Evolutionary conservation across 2,888 invertebrate species (phyloP).

Genomic region (Galerucella pusilla): DNA sequence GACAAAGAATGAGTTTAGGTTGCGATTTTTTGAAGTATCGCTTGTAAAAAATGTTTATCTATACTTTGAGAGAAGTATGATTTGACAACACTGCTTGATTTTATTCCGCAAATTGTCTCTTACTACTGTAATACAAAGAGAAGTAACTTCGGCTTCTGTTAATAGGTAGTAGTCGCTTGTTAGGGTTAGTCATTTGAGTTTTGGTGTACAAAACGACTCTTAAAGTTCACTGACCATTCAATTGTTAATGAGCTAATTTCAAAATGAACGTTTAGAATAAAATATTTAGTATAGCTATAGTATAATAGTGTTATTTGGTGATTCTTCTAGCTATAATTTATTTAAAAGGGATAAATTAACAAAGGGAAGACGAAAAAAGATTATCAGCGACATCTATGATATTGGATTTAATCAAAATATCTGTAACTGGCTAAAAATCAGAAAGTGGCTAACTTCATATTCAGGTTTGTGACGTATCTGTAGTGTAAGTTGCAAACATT

Average conservation of each 20-base stretch:
- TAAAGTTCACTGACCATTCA: background rate
- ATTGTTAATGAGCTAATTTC: background rate
- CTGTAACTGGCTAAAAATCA: too few relatives aligned
- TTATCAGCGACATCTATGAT: too few relatives aligned
- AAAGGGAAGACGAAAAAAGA: too few relatives aligned
- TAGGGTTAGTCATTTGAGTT: constrained; percentile 21
- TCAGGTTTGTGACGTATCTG: too few relatives aligned
- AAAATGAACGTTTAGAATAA: background rate
- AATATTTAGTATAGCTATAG: background rate
- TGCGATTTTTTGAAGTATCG: background rate
- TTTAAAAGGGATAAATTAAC: too few relatives aligned
- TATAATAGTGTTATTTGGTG: too few relatives aligned
- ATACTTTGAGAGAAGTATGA: background rate
- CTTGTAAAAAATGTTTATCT: too few relatives aligned
- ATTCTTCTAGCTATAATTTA: too few relatives aligned
- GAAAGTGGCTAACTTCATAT: too few relatives aligned
- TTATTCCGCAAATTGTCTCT: background rate
- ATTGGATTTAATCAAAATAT: too few relatives aligned
- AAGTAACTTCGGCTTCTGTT: constrained; percentile 26
- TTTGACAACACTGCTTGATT: background rate
- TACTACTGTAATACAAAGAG: background rate
- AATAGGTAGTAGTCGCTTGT: constrained; percentile 20
- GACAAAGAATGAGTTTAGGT: too few relatives aligned
- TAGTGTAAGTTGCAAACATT: too few relatives aligned
- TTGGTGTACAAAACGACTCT: constrained; percentile 12